phyloP scores from a whole-genome alignment of 2,113 vertebrate species.

The Ailuropoda melanoleuca region DNA sequence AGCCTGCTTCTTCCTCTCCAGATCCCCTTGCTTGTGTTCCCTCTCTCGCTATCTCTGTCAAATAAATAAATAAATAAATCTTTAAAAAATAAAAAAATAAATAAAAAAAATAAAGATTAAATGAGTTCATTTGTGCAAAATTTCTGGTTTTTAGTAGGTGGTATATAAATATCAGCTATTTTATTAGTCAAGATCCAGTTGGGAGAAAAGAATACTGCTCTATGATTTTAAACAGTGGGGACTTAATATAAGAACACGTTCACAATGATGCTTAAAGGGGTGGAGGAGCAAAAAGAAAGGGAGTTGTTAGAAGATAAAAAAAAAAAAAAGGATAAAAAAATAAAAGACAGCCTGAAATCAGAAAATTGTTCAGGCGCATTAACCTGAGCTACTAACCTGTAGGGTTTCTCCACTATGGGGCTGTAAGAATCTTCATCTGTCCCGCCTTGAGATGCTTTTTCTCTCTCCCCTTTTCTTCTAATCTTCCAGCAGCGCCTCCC shows the following conservation, averaged over 20 bases:
- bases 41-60: no score
- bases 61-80: no score
- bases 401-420: neutral
- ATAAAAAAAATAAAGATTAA: neutral
- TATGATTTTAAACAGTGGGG: neutral
- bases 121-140: neutral
- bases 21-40: no score
- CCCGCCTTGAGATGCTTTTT: neutral
- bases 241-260: neutral
- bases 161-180: neutral
- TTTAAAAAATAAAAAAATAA: no score
- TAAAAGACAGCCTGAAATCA: neutral
- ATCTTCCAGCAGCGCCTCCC: neutral
- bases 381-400: neutral
- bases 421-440: neutral
- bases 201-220: neutral
- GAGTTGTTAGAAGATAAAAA: neutral
- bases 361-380: neutral
- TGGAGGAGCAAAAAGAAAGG: neutral
- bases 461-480: neutral
- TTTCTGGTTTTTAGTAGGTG: neutral
- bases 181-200: neutral
- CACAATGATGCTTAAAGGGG: neutral
- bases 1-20: no score
- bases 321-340: no score